A percentile compares a stretch with the other conserved stretches of the same genome.
phyloP scores from a whole-genome alignment of 1,140 invertebrate species.

The Conopomorpha cramerella region DNA sequence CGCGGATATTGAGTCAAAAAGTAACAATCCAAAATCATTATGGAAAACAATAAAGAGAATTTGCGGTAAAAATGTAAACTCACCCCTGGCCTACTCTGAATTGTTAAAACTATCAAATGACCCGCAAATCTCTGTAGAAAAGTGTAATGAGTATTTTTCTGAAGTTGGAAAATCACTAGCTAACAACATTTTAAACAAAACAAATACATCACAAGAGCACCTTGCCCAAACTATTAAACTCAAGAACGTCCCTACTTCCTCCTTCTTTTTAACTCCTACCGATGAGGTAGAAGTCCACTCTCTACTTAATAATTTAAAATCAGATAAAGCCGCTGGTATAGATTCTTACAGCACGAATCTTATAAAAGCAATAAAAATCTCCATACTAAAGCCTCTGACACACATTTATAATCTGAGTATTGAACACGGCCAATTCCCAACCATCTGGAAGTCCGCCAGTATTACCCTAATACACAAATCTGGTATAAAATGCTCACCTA shows the following conservation, averaged over 20 bases:
- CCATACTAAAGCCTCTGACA: background rate
- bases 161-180: background rate
- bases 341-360: background rate
- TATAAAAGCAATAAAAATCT: background rate
- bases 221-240: background rate
- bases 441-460: background rate
- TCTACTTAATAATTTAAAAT: background rate
- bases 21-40: no score
- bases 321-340: background rate
- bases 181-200: background rate
- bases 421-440: background rate
- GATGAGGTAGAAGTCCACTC: background rate
- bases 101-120: background rate
- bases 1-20: no score
- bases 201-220: background rate
- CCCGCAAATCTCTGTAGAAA: no score
- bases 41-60: no score
- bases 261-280: background rate
- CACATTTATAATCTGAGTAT: background rate
- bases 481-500: no score
- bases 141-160: background rate
- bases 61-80: background rate
- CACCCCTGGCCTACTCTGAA: background rate
- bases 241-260: background rate
- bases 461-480: constrained; percentile 1